Conservation (phyloP, 1,140 invertebrate genomes). For the Drosophila nikananu region DNA sequence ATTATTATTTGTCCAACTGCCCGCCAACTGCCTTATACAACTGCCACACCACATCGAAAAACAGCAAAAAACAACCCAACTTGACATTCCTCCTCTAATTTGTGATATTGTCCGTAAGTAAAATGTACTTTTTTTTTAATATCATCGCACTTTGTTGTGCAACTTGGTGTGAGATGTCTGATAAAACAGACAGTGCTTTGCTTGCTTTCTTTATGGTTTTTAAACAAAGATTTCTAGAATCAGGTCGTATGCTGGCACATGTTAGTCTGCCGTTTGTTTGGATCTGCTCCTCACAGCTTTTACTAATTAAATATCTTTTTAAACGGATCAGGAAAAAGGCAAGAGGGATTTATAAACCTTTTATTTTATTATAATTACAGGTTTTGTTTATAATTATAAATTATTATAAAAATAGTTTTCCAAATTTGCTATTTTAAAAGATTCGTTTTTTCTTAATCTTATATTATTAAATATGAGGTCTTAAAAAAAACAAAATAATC, state of each 20-base stretch:
- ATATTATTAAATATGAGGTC: too few species aligned
- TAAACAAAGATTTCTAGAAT: slow-evolving; percentile 20
- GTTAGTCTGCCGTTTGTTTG: slow-evolving; percentile 7
- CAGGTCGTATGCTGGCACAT: slow-evolving; percentile 1
- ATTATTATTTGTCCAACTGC: slow-evolving; percentile 42
- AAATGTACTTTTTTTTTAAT: slow-evolving; percentile 8
- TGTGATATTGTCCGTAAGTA: slow-evolving; percentile 36
- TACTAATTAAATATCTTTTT: slow-evolving; percentile 1
- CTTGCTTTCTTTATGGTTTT: slow-evolving; percentile 20
- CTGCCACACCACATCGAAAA: slow-evolving; percentile 25
- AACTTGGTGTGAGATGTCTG: slow-evolving; percentile 18
- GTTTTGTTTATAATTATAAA: neutral
- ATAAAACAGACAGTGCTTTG: slow-evolving; percentile 27
- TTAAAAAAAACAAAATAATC: neutral
- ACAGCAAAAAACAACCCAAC: slow-evolving; percentile 1
- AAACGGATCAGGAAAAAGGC: neutral
- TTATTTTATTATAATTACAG: neutral
- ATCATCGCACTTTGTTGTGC: slow-evolving; percentile 10
- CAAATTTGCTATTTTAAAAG: neutral
- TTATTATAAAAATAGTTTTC: neutral
- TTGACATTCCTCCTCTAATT: slow-evolving; percentile 37
- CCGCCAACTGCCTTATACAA: slow-evolving; percentile 7
- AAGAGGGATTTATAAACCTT: neutral
- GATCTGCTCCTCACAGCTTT: neutral
- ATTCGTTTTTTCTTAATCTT: neutral